These are phyloP conservation scores for Nylanderia fulva DNA, from an alignment of 1,140 invertebrate species.

Conservation along the genomic window DNA sequence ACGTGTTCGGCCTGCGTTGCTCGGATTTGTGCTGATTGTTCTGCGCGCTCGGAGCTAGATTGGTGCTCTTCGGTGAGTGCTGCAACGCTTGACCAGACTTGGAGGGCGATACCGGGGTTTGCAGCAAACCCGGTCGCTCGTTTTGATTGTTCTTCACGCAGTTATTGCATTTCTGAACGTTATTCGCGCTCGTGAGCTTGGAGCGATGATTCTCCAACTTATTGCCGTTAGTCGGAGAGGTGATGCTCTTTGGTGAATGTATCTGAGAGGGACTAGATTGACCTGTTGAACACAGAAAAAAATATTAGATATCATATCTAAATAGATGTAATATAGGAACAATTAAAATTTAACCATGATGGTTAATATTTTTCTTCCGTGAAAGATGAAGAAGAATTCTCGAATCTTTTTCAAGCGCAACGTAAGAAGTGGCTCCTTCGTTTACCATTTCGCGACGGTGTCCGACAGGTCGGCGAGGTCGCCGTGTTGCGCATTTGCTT, in stretches of 20 bases:
- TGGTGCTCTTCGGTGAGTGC: slow-evolving; percentile 83
- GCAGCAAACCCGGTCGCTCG: slow-evolving; percentile 80
- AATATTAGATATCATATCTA: too few species aligned
- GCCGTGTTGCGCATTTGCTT: slow-evolving; percentile 82
- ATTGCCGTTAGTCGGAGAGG: slow-evolving; percentile 78
- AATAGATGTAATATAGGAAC: too few species aligned
- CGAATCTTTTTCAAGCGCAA: not conserved
- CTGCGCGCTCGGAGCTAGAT: slow-evolving; percentile 75
- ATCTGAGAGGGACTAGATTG: slow-evolving; percentile 83
- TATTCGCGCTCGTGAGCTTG: slow-evolving; percentile 73
- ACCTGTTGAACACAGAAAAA: too few species aligned
- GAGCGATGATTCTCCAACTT: slow-evolving; percentile 77
- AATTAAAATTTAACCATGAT: too few species aligned
- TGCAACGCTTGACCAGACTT: slow-evolving; percentile 79
- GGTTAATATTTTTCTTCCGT: too few species aligned
- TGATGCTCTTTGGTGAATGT: slow-evolving; percentile 78
- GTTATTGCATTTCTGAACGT: slow-evolving; percentile 82
- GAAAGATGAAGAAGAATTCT: not conserved
- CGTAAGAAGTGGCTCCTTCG: not conserved
- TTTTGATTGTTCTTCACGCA: slow-evolving; percentile 84
- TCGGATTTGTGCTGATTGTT: slow-evolving; percentile 81
- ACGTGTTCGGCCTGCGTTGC: slow-evolving; percentile 78
- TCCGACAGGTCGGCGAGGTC: slow-evolving; percentile 82
- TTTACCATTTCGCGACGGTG: slow-evolving; percentile 82
- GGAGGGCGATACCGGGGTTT: slow-evolving; percentile 81